These are phyloP conservation scores for Acipenser oxyrinchus DNA, from an alignment of 2,797 vertebrate genomes.

Conservation along the genomic window DNA sequence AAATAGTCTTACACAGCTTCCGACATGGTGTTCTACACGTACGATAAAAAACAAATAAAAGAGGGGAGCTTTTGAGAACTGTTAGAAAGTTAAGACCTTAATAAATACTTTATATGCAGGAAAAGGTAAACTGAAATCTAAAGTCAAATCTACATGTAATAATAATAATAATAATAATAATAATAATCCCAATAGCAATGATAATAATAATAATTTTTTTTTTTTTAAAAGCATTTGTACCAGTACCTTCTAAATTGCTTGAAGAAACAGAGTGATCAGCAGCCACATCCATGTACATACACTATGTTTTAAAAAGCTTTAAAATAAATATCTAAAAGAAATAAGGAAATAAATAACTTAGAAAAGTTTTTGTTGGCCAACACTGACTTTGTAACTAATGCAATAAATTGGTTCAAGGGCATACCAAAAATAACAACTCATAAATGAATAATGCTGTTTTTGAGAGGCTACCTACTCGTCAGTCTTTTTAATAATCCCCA, in stretches of 20 bases:
- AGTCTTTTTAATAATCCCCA: slow-evolving; percentile 79
- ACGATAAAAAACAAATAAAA: slow-evolving; percentile 40
- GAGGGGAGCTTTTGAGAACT: slow-evolving; percentile 55
- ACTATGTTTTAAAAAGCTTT: background rate
- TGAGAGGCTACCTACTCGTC: slow-evolving; percentile 71
- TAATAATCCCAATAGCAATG: slow-evolving; percentile 1
- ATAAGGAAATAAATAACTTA: background rate
- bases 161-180: slow-evolving; percentile 50
- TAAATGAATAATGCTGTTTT: slow-evolving; percentile 73
- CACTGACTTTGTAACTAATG: slow-evolving; percentile 38
- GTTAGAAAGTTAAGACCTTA: slow-evolving; percentile 59
- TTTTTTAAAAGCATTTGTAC: slow-evolving; percentile 49
- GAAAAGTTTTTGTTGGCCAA: slow-evolving; percentile 12
- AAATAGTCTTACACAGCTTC: slow-evolving; percentile 55
- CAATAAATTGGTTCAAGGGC: slow-evolving; percentile 68
- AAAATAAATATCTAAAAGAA: no score
- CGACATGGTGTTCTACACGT: slow-evolving; percentile 65
- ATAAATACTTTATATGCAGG: slow-evolving; percentile 63
- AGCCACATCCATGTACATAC: slow-evolving; percentile 35
- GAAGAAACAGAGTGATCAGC: slow-evolving; percentile 77
- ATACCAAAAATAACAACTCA: slow-evolving; percentile 62
- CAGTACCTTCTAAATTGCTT: slow-evolving; percentile 68
- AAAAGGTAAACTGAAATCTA: slow-evolving; percentile 48
- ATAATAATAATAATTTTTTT: slow-evolving; percentile 9
- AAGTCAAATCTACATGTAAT: slow-evolving; percentile 52